Evolutionary conservation across 2,888 invertebrate genomes (phyloP), one percentile per base, ranked within the genome.

Genomic region (Heliconius erato): DNA sequence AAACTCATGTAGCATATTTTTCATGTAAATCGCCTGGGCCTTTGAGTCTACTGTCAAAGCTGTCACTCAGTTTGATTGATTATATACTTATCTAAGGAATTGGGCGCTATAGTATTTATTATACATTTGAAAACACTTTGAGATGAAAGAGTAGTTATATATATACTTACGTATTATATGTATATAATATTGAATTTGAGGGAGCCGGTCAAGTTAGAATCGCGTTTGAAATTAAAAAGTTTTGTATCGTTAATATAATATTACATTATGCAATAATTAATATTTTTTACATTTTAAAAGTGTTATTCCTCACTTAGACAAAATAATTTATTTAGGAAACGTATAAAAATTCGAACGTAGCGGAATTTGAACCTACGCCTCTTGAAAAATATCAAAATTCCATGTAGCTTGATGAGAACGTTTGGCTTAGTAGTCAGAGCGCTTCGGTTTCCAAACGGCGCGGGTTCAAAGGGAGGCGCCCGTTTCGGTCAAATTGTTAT

Each of bases 1-100:
- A 83, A 82, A 82, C 84, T 81, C 79, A 32, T 85, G 83, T 80
- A 80, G 79, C 85, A 86, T 85, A 87, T 87, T 87, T 87, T 86
- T 87, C 86, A 87, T 87, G 87, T 86, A 87, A 87, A 87, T 87
- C 85, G 83, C 84, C 80, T 85, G 85, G 84, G 87, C 85, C 85
- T 88, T 86, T 86, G 86, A 87, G 88, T 87, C 86, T 85, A 88
- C 90, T 90, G 90, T 88, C 91, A 89, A 89, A 90, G 88, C 90
- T 89, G 89, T 87, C 87, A 79, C 84, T 86, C 84, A 83, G 68
- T 84, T 86, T 92, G 92, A 92, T 92, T 91, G 92, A 92, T 92
- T 87, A 87, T 89, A 74, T 68, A 84, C 81, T 84, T 85, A 85
- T 83, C 85, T 79, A 28, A 78, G 32, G 44, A 78, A 78, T 78